These are phyloP conservation scores for Tachina lurida DNA, from an alignment of 2,888 invertebrate genomes.

Conservation along the genomic window DNA sequence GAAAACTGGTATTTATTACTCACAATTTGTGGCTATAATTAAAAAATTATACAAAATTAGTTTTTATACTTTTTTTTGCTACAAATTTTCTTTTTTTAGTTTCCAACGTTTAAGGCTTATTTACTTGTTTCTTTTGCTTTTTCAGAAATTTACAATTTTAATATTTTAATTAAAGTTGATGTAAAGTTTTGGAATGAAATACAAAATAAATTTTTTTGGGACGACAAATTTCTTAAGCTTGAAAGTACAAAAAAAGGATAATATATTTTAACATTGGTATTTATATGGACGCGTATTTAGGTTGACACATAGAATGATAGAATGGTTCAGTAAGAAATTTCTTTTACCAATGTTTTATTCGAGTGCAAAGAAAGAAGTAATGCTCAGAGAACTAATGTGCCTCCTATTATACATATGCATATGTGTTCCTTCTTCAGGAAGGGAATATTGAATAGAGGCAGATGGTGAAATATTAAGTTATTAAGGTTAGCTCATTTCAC, in stretches of 20 bases:
- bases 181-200: conserved; percentile 59
- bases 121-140: not conserved
- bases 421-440: no score
- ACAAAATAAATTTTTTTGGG: not conserved
- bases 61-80: not conserved
- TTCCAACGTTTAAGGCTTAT: conserved; percentile 34
- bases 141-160: conserved; percentile 61
- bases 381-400: no score
- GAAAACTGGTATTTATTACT: conserved; percentile 36
- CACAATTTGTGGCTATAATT: conserved; percentile 61
- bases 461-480: no score
- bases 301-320: no score
- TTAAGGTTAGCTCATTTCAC: no score
- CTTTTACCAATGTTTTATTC: no score
- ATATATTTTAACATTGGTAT: not conserved
- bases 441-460: no score
- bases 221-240: not conserved
- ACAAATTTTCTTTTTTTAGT: not conserved
- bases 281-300: no score
- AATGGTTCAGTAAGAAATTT: no score
- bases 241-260: not conserved
- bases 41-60: conserved; percentile 50
- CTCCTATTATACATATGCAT: no score
- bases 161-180: conserved; percentile 67
- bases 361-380: no score